Evolutionary conservation across 2,888 invertebrate species (phyloP), one percentile per base, ranked within the genome.

Genomic region (Phasia obesa): DNA sequence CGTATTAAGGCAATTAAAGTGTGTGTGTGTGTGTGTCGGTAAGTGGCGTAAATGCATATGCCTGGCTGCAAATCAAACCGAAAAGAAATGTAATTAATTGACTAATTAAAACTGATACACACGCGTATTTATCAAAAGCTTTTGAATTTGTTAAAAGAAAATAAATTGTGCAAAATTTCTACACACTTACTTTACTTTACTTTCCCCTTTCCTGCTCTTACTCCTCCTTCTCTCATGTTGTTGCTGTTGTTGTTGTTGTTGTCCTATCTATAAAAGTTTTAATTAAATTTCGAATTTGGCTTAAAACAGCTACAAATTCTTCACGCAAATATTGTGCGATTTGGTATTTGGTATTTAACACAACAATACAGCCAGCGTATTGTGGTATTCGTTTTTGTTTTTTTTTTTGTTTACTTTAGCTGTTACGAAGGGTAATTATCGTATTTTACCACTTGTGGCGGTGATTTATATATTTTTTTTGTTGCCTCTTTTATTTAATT

Each of bases 381-480:
- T 73, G 15, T 60, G 71, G 25, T 47, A 60, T 60, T 59, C 71
- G 21, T 62, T 53, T n/a, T 60, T 44, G 5, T 31, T 31, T 1
- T 31, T 31, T 9, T 3, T 11, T 6, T 38, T 42, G 13, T 17
- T 57, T 49, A 31, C 51, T 27, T 60, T 44, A 44, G 15, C 60
- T 17, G 42, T 81, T 71, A 78, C 67, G 60, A 60, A 31, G 75
- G 79, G 83, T 79, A 83, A 83, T 83, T 83, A 83, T 71, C 83
- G 79, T 83, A 79, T 83, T 83, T 83, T 76, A 79, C 79, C 83
- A 76, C 83, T 83, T 83, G 83, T 67, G 83, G 79, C 71, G 59
- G 79, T 83, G 79, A 83, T 83, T 83, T 79, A 83, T 76, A 71
- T 27, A 35, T 60, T 23, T 15, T 27, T 21, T 67, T 60, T 69